Conservation (phyloP, 2,797 vertebrate species). For the Bryconaethiops microstoma region DNA sequence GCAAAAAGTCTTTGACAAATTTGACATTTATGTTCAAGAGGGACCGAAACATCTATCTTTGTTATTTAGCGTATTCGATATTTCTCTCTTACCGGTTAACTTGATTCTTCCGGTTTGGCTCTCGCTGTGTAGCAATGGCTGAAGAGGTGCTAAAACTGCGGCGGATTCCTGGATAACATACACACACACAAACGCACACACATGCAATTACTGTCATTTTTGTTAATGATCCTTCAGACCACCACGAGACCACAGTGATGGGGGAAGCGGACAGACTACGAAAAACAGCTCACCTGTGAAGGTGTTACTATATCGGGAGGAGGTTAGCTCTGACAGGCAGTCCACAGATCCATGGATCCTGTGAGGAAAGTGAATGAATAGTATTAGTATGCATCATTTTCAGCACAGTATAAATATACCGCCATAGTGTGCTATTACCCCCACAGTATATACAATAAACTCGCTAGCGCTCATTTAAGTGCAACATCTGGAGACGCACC, state of each 20-base stretch:
- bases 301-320: constrained; percentile 80
- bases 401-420: neutral
- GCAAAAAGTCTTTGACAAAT: too few relatives aligned
- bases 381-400: constrained; percentile 14
- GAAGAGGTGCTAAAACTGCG: constrained; percentile 91
- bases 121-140: constrained; percentile 82
- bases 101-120: constrained; percentile 83
- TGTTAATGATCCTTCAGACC: constrained; percentile 8
- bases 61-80: too few relatives aligned
- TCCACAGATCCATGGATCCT: constrained; percentile 90
- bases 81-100: constrained; percentile 80
- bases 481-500: neutral
- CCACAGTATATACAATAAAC: neutral
- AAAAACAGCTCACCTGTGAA: constrained; percentile 81
- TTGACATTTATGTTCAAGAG: too few relatives aligned
- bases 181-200: constrained; percentile 20
- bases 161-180: constrained; percentile 81
- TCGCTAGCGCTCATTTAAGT: neutral
- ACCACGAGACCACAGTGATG: neutral
- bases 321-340: constrained; percentile 88
- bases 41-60: too few relatives aligned
- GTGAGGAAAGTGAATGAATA: constrained; percentile 34
- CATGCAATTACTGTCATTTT: neutral
- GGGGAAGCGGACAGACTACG: neutral
- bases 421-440: neutral